phyloP scores from a whole-genome alignment of 1,140 invertebrate species.

The Sesamia nonagrioides region DNA sequence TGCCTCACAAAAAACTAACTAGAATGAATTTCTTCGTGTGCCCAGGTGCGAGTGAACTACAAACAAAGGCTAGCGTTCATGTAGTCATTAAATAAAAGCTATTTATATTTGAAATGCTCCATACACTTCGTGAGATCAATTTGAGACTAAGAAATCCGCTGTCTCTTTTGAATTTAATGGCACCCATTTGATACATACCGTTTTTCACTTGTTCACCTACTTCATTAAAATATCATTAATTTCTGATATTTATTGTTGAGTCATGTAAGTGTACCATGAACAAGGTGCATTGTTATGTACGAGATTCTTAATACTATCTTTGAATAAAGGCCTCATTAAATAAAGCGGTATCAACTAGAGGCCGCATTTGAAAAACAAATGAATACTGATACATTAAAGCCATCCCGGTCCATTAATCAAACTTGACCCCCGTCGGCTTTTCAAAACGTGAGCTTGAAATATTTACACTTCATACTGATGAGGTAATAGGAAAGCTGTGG shows the following conservation, averaged over 20 bases:
- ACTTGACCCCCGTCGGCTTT: constrained; percentile 7
- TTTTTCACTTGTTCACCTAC: background rate
- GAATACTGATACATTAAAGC: constrained; percentile 24
- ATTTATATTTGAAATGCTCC: too few species aligned
- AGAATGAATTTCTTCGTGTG: too few species aligned
- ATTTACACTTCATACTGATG: constrained; percentile 38
- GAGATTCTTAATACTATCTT: background rate
- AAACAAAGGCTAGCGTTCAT: background rate
- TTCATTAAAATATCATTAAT: background rate
- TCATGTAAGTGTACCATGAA: background rate
- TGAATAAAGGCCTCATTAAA: constrained; percentile 29
- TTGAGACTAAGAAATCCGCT: background rate
- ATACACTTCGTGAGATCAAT: background rate
- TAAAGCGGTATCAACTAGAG: background rate
- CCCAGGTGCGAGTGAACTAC: too few species aligned
- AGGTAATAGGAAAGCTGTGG: constrained; percentile 44
- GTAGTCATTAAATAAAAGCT: background rate
- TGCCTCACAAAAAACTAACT: too few species aligned
- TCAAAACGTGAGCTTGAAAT: constrained; percentile 34
- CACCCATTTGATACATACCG: background rate
- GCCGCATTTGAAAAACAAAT: constrained; percentile 29
- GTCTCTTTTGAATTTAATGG: background rate
- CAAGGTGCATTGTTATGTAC: background rate
- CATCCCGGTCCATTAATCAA: constrained; percentile 35
- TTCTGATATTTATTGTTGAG: background rate